Percentiles rank a stretch among this genome's conserved stretches.
phyloP scores from a whole-genome alignment of 2,113 vertebrate genomes.

The Anarrhichthys ocellatus region DNA sequence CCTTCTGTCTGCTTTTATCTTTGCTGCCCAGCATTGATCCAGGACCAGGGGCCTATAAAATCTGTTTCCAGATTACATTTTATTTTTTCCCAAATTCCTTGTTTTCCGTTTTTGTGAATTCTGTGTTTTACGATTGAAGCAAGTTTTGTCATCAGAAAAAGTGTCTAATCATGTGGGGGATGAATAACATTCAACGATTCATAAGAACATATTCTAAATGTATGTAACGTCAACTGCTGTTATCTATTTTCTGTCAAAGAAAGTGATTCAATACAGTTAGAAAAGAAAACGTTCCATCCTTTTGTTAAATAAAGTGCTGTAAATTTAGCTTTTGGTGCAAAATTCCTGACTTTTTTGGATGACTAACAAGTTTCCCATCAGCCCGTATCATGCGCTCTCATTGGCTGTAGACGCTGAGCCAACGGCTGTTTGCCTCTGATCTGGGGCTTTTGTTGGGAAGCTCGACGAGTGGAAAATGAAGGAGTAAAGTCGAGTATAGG shows the following conservation, averaged over 20 bases:
- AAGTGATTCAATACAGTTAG: not conserved
- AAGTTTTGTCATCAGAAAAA: not conserved
- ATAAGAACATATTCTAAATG: not conserved
- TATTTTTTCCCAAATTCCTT: not conserved
- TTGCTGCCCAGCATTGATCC: constrained; percentile 67
- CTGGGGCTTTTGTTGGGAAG: too few relatives aligned
- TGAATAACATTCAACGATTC: not conserved
- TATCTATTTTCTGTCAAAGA: not conserved
- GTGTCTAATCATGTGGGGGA: too few relatives aligned
- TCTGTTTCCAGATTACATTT: not conserved
- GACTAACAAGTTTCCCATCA: not conserved
- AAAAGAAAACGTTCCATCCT: not conserved
- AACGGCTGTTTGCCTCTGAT: too few relatives aligned
- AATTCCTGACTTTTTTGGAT: not conserved
- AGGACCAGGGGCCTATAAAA: not conserved
- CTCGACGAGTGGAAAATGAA: too few relatives aligned
- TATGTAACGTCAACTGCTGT: not conserved
- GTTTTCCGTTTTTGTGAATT: too few relatives aligned
- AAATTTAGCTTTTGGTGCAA: too few relatives aligned
- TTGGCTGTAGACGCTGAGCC: not conserved
- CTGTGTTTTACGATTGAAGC: too few relatives aligned
- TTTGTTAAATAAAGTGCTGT: not conserved
- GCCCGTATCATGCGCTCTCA: not conserved
- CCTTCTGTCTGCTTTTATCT: constrained; percentile 82
- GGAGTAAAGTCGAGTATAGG: too few relatives aligned